These are phyloP conservation scores for Uria aalge DNA, from an alignment of 2,113 vertebrate genomes.

Conservation along the genomic window DNA sequence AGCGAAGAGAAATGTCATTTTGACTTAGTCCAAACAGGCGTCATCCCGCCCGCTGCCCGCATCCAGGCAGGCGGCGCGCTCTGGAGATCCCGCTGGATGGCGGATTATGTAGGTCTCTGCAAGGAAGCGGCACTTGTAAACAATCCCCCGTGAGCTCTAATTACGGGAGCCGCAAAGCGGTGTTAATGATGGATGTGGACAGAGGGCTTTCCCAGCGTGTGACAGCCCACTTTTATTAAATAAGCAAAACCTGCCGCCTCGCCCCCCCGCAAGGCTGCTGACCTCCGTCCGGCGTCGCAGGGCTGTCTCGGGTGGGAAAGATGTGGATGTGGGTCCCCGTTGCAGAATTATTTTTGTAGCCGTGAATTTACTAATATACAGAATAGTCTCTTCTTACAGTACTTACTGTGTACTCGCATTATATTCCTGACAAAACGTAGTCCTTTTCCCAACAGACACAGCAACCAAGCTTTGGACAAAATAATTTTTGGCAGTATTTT, in stretches of 20 bases:
- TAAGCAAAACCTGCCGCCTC: not conserved
- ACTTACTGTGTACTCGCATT: not conserved
- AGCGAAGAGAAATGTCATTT: not conserved
- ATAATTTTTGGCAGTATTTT: not conserved
- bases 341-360: not conserved
- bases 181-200: not conserved
- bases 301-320: not conserved
- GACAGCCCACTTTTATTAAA: not conserved
- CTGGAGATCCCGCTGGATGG: not conserved
- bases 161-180: not conserved
- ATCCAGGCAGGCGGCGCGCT: not conserved
- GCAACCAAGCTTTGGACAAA: not conserved
- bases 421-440: not conserved
- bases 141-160: not conserved
- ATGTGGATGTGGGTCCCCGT: not conserved
- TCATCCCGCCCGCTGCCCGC: not conserved
- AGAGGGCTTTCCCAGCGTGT: not conserved
- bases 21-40: not conserved
- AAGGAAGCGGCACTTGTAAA: not conserved
- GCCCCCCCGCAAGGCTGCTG: not conserved
- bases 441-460: not conserved
- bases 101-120: not conserved
- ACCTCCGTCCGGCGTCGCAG: rapidly evolving
- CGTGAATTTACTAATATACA: not conserved
- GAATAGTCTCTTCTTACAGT: not conserved